phyloP scores from a whole-genome alignment of 2,797 vertebrate genomes.

The Pipistrellus pipistrellus region DNA sequence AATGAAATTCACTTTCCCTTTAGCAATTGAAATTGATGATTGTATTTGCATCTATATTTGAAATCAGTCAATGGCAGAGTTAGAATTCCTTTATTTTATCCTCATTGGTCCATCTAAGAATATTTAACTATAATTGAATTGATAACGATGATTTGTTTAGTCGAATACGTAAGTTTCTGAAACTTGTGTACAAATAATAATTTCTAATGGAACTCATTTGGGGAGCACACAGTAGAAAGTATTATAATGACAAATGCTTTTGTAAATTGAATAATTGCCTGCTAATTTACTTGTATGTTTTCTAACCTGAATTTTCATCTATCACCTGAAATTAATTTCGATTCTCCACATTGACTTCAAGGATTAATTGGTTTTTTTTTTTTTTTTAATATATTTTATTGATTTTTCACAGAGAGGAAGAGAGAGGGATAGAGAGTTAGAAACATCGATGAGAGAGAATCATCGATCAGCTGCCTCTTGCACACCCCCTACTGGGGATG shows the following conservation, averaged over 20 bases:
- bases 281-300: constrained; percentile 58
- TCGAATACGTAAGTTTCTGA: not conserved
- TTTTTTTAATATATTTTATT: too few relatives aligned
- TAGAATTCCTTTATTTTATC: constrained; percentile 26
- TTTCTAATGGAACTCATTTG: constrained; percentile 59
- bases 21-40: constrained; percentile 31
- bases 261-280: constrained; percentile 70
- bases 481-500: too few relatives aligned
- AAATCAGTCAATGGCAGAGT: constrained; percentile 50
- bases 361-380: constrained; percentile 41
- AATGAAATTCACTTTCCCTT: constrained; percentile 61
- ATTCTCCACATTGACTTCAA: constrained; percentile 46
- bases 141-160: not conserved
- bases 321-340: constrained; percentile 62
- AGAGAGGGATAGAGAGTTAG: too few relatives aligned
- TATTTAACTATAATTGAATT: constrained; percentile 11
- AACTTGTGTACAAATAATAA: constrained; percentile 43
- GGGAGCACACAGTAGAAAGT: constrained; percentile 38
- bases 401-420: too few relatives aligned
- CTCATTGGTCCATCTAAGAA: not conserved
- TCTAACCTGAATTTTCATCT: constrained; percentile 43
- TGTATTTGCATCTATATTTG: constrained; percentile 48
- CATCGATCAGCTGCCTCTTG: too few relatives aligned
- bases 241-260: constrained; percentile 57
- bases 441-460: too few relatives aligned